A percentile compares a stretch with the other conserved stretches of the same genome.
These are phyloP conservation scores for Therioaphis trifolii DNA, from an alignment of 2,888 invertebrate genomes.

Conservation along the genomic window DNA sequence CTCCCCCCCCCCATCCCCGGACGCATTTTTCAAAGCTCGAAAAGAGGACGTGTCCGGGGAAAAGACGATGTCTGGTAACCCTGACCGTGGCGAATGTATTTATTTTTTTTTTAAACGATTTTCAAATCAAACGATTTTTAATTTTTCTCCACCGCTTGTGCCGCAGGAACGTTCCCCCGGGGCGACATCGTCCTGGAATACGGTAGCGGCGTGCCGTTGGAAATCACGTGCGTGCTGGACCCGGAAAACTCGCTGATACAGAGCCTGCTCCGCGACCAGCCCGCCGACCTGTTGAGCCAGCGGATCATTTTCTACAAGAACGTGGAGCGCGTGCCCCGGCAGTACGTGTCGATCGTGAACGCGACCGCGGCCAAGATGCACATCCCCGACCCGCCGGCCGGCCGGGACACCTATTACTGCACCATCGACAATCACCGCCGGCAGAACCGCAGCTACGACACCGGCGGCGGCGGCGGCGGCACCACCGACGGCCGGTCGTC, in stretches of 20 bases:
- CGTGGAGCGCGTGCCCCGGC: constrained; percentile 68
- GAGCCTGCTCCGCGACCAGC: constrained; percentile 68
- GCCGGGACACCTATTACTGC: constrained; percentile 73
- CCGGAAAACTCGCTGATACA: constrained; percentile 67
- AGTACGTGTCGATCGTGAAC: constrained; percentile 73
- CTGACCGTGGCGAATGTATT: too few species aligned
- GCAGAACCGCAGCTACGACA: constrained; percentile 37
- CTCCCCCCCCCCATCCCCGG: too few species aligned
- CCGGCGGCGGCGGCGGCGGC: background rate
- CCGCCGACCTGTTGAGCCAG: constrained; percentile 70
- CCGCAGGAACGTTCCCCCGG: constrained; percentile 71
- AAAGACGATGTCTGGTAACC: too few species aligned
- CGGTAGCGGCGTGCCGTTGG: constrained; percentile 72
- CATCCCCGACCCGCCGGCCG: constrained; percentile 72
- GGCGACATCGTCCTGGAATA: constrained; percentile 74
- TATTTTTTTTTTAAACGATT: too few species aligned
- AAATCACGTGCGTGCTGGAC: constrained; percentile 76
- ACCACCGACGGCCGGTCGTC: background rate
- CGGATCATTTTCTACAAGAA: constrained; percentile 71
- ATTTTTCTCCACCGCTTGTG: too few species aligned
- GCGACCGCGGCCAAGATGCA: constrained; percentile 74
- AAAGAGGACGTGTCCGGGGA: too few species aligned
- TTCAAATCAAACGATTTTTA: too few species aligned
- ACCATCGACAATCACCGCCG: constrained; percentile 67
- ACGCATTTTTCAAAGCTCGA: too few species aligned